Evolutionary conservation across 2,113 vertebrate species (phyloP).

Genomic region (Tapirus terrestris): DNA sequence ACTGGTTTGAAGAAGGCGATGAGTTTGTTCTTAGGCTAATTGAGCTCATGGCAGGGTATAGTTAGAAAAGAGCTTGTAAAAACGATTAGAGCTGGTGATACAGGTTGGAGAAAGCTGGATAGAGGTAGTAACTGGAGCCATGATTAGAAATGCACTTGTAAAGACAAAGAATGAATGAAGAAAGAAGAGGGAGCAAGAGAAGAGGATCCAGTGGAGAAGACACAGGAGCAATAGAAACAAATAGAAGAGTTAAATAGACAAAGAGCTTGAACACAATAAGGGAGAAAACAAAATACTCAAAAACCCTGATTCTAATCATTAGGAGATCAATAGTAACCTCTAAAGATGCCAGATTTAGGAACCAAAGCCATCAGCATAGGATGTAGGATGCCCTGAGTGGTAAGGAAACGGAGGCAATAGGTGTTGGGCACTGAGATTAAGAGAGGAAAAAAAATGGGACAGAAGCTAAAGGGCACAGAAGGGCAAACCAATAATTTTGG

Average conservation of each 20-base stretch:
- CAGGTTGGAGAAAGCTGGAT: not conserved
- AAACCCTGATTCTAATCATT: not conserved
- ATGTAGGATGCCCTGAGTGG: not conserved
- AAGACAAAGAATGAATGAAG: not conserved
- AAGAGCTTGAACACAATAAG: not conserved
- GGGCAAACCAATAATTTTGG: not conserved
- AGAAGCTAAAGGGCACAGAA: not conserved
- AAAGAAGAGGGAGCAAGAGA: not conserved
- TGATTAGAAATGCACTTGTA: slow-evolving; percentile 9
- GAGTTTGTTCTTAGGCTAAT: slow-evolving; percentile 44
- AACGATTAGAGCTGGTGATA: slow-evolving; percentile 36
- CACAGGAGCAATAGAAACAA: not conserved
- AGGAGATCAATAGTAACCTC: not conserved
- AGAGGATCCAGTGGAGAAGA: not conserved
- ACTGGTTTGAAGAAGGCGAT: slow-evolving; percentile 27
- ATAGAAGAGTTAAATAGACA: not conserved
- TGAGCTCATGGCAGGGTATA: not conserved
- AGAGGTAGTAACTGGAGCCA: not conserved
- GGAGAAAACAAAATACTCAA: not conserved
- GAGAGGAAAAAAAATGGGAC: not conserved
- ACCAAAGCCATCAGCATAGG: not conserved
- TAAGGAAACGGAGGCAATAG: not conserved
- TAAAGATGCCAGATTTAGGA: not conserved
- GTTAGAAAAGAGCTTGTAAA: slow-evolving; percentile 37
- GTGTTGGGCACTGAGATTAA: not conserved